Evolutionary conservation across 2,888 invertebrate species (phyloP), one percentile per base, ranked within the genome.

Genomic region (Sipha maydis): DNA sequence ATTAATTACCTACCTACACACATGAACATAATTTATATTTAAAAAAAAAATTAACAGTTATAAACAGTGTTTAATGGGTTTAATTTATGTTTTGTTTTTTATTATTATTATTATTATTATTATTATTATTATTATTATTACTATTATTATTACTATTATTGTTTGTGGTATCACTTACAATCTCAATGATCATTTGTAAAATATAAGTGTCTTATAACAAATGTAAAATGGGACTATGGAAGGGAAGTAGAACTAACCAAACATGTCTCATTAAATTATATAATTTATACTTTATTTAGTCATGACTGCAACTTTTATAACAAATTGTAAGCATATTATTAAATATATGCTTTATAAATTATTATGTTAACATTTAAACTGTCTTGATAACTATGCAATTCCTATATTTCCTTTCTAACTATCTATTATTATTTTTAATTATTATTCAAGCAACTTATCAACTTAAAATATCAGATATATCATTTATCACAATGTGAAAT

Each of bases 251-350:
- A 85, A 78, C 85, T 85, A 85, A 85, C 67, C 31, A 77, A 69
- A 85, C 77, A 77, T 85, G 85, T 85, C 85, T 78, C 78, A 85
- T 85, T 85, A 67, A 77, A 85, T 67, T 85, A 77, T 78, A 78
- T 77, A 85, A 77, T 85, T 85, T 85, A 78, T 85, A 85, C 85
- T 78, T 77, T 77, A 84, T 84, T 77, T 85, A 85, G 85, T 85
- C 77, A 85, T 54, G 85, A 85, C 85, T 85, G 85, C 85, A 85
- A 78, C 85, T 85, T 85, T 78, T 85, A 85, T 78, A 85, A 85
- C 85, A 69, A 78, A 78, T 78, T 85, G 34, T 78, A n/a, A 85
- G 85, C 85, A 85, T 85, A 78, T 69, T 85, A 78, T 85, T 69
- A 85, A 78, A 85, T 85, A n/a, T n/a, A 78, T 85, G 85, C 85